phyloP scores from a whole-genome alignment of 2,888 invertebrate species.

The Phaonia tiefii region DNA sequence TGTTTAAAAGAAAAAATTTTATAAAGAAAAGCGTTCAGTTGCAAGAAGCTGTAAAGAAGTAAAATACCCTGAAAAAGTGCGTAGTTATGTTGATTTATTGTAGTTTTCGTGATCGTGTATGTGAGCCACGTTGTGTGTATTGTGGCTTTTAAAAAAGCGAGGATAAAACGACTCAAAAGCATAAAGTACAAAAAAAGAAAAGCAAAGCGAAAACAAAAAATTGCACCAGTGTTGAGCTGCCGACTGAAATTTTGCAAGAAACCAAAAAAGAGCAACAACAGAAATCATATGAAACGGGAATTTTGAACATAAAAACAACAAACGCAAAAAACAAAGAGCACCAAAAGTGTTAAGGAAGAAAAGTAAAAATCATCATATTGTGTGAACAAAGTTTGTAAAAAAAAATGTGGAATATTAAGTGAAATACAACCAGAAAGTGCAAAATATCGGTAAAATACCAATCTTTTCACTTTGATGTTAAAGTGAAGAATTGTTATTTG shows the following conservation, averaged over 20 bases:
- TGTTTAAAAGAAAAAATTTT: slow-evolving; percentile 41
- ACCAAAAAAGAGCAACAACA: no score
- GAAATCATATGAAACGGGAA: slow-evolving; percentile 14
- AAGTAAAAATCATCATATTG: background rate
- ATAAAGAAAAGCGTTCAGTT: background rate
- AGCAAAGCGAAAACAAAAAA: no score
- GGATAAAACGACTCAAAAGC: slow-evolving; percentile 2
- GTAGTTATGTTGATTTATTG: slow-evolving; percentile 24
- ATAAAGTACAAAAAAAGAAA: background rate
- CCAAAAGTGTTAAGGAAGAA: no score
- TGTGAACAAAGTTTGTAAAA: background rate
- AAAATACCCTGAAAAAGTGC: background rate
- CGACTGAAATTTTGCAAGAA: background rate
- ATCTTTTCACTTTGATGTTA: background rate
- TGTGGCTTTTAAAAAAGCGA: slow-evolving; percentile 2
- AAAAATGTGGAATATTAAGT: background rate
- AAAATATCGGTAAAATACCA: background rate
- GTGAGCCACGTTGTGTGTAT: background rate
- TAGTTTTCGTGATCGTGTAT: slow-evolving; percentile 13
- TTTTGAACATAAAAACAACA: background rate
- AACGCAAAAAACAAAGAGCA: background rate
- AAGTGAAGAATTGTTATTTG: background rate
- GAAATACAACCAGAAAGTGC: no score
- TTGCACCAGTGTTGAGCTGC: background rate
- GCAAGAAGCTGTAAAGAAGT: background rate